Conservation (phyloP, 2,888 invertebrate genomes). For the Epinotia bilunana region DNA sequence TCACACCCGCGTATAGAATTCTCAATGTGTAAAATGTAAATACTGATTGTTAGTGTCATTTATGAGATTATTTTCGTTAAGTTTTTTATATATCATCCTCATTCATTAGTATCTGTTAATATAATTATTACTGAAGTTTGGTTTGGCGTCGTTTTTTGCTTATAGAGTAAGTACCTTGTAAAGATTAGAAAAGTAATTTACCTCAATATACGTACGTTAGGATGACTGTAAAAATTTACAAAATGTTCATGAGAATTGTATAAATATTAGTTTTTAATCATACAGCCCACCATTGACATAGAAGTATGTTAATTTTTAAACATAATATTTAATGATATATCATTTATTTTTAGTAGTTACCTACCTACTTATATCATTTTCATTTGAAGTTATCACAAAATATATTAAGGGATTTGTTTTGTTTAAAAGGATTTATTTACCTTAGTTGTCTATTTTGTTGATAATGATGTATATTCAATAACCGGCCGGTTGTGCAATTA, state of each 20-base stretch:
- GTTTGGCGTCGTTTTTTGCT: conserved; percentile 10
- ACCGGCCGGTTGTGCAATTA: conserved; percentile 83
- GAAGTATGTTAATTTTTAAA: conserved; percentile 42
- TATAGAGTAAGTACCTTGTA: background rate
- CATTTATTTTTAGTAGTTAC: background rate
- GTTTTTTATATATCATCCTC: background rate
- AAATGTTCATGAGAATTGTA: conserved; percentile 24
- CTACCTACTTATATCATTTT: conserved; percentile 7
- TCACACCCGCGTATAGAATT: conserved; percentile 43
- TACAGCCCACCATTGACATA: conserved; percentile 48
- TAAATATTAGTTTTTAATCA: conserved; percentile 39
- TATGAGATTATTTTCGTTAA: conserved; percentile 33
- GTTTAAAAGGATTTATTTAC: conserved; percentile 22
- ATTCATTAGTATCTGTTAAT: too few relatives aligned
- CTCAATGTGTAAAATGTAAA: conserved; percentile 32
- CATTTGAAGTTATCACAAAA: conserved; percentile 45
- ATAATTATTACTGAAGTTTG: conserved; percentile 1
- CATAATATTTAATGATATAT: conserved; percentile 45
- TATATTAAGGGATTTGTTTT: conserved; percentile 42
- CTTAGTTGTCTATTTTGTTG: conserved; percentile 31
- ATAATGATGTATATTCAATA: conserved; percentile 49
- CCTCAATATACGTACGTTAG: conserved; percentile 19
- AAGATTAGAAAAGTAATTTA: conserved; percentile 20
- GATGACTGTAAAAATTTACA: background rate
- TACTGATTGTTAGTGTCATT: conserved; percentile 31